Evolutionary conservation across 2,113 vertebrate genomes (phyloP).

Genomic region (Dermatemys mawii): DNA sequence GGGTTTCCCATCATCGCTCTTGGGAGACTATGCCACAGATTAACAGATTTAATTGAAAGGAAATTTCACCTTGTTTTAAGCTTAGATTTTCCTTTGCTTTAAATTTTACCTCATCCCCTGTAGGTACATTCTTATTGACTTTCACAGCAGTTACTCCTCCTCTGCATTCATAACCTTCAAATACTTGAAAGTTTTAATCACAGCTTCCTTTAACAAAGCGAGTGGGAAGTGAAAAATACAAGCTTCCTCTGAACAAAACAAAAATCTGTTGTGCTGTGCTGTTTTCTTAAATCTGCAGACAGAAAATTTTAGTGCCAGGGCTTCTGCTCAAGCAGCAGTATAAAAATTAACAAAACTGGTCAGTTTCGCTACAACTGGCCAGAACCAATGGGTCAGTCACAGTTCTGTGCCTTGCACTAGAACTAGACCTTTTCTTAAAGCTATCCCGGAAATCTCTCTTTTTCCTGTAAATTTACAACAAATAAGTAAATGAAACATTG

Average conservation of each 20-base stretch:
- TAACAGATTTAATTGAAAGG: conserved; percentile 7
- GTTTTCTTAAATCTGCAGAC: background rate
- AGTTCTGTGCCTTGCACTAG: background rate
- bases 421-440: background rate
- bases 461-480: no score
- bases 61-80: background rate
- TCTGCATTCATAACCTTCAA: background rate
- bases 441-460: no score
- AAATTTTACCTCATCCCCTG: background rate
- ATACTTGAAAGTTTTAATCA: background rate
- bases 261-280: background rate
- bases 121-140: background rate
- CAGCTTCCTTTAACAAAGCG: background rate
- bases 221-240: background rate
- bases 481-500: no score
- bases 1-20: background rate
- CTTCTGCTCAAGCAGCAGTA: background rate
- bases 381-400: background rate
- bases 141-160: background rate
- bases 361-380: background rate
- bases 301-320: background rate
- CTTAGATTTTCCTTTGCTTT: background rate
- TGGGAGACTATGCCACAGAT: background rate
- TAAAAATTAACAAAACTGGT: background rate
- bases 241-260: background rate